Evolutionary conservation across 2,888 invertebrate species (phyloP).

Genomic region (Leptinotarsa tumamoca): DNA sequence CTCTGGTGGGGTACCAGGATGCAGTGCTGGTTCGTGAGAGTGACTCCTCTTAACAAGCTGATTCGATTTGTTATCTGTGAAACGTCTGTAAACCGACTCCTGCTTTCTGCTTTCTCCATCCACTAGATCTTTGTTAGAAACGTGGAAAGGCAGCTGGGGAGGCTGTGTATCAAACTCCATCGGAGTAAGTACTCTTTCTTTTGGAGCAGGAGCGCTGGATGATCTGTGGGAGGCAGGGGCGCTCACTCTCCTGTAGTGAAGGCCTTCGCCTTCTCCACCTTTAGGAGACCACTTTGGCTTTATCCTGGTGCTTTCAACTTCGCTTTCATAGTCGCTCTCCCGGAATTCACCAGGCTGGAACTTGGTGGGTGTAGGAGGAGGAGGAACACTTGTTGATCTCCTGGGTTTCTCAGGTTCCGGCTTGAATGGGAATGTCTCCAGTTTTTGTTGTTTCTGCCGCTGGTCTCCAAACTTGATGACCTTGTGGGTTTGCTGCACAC

Average conservation of each 20-base stretch:
- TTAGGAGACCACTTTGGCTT: slow-evolving; percentile 75
- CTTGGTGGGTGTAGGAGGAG: slow-evolving; percentile 73
- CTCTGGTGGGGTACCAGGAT: slow-evolving; percentile 73
- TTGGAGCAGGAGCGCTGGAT: slow-evolving; percentile 67
- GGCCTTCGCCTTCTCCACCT: slow-evolving; percentile 71
- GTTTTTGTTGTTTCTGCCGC: slow-evolving; percentile 55
- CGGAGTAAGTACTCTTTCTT: slow-evolving; percentile 70
- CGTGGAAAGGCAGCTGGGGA: slow-evolving; percentile 64
- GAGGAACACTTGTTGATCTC: slow-evolving; percentile 64
- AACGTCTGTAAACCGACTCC: slow-evolving; percentile 54
- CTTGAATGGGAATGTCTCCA: slow-evolving; percentile 68
- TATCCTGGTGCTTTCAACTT: slow-evolving; percentile 73
- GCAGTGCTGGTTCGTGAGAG: slow-evolving; percentile 60
- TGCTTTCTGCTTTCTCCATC: slow-evolving; percentile 49
- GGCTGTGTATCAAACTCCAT: slow-evolving; percentile 73
- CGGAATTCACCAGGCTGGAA: slow-evolving; percentile 75
- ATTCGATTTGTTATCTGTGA: slow-evolving; percentile 56
- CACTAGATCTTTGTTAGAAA: slow-evolving; percentile 49
- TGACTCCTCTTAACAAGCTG: slow-evolving; percentile 56
- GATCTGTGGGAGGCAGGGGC: slow-evolving; percentile 69
- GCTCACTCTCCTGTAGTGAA: slow-evolving; percentile 73
- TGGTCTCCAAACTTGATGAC: slow-evolving; percentile 76
- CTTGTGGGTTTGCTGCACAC: slow-evolving; percentile 77
- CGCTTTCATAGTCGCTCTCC: slow-evolving; percentile 80
- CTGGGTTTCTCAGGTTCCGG: slow-evolving; percentile 64